Evolutionary conservation across 2,113 vertebrate genomes (phyloP), one percentile per base, ranked within the genome.

Genomic region (Neogale vison): DNA sequence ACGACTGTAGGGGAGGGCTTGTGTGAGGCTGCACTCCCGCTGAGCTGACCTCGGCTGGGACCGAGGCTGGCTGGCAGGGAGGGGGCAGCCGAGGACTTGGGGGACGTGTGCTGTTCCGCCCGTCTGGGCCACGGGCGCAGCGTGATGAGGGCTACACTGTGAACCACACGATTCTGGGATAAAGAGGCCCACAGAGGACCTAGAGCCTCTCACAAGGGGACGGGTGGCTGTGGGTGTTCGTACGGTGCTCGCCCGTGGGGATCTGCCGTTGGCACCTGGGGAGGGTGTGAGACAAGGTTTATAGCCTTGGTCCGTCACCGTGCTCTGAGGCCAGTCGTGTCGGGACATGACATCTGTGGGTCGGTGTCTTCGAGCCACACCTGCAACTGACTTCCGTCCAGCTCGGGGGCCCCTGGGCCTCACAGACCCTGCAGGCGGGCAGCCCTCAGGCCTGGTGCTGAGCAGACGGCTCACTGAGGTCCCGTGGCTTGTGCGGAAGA

Each of bases 1-100:
- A 17, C 42, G 1, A 0, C 10, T 31, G 31, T 26, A 1, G 29
- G 63, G 4, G 67, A 4, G 17, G 18, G n/a, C 17, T 10, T 10
- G n/a, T 4, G 18, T 36, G 34, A 20, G 67, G 67, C 67, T 10
- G 8, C 67, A 7, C 74, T 24, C 14, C 42, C 74, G 4, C 42
- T 2, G 15, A 31, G n/a, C 1, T 9, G 42, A 18, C 42, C 74
- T 29, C 45, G 12, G 8, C 7, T 9, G 74, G 10, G 74, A 0
- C 26, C 14, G 7, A 42, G 15, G 26, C 74, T 47, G 42, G 42
- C 42, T 10, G 74, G 23, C 72, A 1, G 72, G 6, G 13, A 15
- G 39, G 72, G 71, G 72, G 23, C 13, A 34, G 72, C 12, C 3
- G 72, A 7, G 39, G 71, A 26, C 23, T 13, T 15, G 72, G 72